These are phyloP conservation scores for Aulostomus chinensis DNA, from an alignment of 2,797 vertebrate species.

Conservation along the genomic window DNA sequence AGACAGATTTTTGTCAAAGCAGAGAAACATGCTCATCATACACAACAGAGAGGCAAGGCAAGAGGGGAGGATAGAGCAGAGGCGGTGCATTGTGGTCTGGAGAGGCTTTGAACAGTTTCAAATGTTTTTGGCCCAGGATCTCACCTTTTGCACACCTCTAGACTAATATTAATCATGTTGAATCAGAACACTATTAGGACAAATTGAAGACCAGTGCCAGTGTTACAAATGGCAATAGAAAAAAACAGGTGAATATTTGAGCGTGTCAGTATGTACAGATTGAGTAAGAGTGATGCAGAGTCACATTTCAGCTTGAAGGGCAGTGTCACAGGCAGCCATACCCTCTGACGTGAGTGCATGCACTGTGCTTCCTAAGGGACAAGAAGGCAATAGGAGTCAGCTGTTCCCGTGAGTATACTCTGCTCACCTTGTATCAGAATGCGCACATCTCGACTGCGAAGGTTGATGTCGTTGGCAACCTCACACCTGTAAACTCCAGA, in stretches of 20 bases:
- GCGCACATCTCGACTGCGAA: constrained; percentile 89
- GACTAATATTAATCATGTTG: constrained; percentile 50
- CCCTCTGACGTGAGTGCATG: constrained; percentile 42
- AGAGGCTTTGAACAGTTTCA: constrained; percentile 50
- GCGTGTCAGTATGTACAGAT: constrained; percentile 38
- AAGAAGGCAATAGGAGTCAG: constrained; percentile 47
- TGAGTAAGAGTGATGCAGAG: constrained; percentile 44
- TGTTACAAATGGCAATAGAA: too few relatives aligned
- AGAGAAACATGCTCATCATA: constrained; percentile 55
- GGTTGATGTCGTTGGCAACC: constrained; percentile 92
- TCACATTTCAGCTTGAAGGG: constrained; percentile 72
- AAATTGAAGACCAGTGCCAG: constrained; percentile 24
- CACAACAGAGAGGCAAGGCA: constrained; percentile 38
- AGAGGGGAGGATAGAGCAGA: constrained; percentile 41
- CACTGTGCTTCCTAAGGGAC: constrained; percentile 51
- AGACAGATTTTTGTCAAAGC: constrained; percentile 40
- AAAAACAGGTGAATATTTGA: constrained; percentile 11
- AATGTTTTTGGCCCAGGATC: constrained; percentile 47
- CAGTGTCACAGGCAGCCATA: constrained; percentile 58
- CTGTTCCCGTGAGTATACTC: constrained; percentile 39
- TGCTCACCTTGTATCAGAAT: constrained; percentile 93
- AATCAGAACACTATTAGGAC: constrained; percentile 56
- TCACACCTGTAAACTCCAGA: constrained; percentile 94
- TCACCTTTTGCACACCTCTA: constrained; percentile 63
- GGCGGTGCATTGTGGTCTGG: constrained; percentile 29